A percentile compares a stretch with the other conserved stretches of the same genome.
phyloP scores from a whole-genome alignment of 1,140 invertebrate species.

The Asbolus verrucosus region DNA sequence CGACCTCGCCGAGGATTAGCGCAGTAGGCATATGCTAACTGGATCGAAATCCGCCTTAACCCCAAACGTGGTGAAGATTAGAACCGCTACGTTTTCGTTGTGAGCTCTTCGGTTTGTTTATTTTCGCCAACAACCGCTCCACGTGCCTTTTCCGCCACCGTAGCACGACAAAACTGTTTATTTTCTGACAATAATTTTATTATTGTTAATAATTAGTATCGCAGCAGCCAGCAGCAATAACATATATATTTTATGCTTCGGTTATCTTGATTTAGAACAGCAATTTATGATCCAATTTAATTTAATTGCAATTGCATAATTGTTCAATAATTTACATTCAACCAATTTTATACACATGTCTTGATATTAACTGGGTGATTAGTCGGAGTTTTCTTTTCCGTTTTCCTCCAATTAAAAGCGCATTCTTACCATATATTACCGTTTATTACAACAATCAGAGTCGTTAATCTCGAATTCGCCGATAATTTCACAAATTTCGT shows the following conservation, averaged over 20 bases:
- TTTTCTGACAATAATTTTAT: conserved; percentile 7
- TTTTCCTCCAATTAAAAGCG: background rate
- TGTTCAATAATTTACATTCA: conserved; percentile 34
- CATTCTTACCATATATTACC: too few relatives aligned
- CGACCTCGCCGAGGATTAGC: too few relatives aligned
- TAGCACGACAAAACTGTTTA: too few relatives aligned
- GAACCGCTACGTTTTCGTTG: too few relatives aligned
- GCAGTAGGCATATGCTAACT: too few relatives aligned
- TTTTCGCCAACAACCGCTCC: too few relatives aligned
- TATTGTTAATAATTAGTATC: conserved; percentile 11
- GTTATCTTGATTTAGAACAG: conserved; percentile 31
- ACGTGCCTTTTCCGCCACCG: too few relatives aligned
- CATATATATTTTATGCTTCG: conserved; percentile 13
- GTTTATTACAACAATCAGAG: conserved; percentile 2
- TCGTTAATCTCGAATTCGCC: background rate
- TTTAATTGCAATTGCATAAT: conserved; percentile 27
- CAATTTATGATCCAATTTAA: conserved; percentile 37
- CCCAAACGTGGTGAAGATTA: too few relatives aligned
- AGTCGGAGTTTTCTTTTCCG: background rate
- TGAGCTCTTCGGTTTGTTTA: too few relatives aligned
- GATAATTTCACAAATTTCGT: background rate
- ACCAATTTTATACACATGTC: conserved; percentile 22
- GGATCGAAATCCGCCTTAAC: too few relatives aligned
- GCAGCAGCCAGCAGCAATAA: conserved; percentile 4
- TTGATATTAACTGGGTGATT: conserved; percentile 17